Base-by-base conservation (phyloP, 1,140 invertebrate genomes). In the Adelges cooleyi region DNA sequence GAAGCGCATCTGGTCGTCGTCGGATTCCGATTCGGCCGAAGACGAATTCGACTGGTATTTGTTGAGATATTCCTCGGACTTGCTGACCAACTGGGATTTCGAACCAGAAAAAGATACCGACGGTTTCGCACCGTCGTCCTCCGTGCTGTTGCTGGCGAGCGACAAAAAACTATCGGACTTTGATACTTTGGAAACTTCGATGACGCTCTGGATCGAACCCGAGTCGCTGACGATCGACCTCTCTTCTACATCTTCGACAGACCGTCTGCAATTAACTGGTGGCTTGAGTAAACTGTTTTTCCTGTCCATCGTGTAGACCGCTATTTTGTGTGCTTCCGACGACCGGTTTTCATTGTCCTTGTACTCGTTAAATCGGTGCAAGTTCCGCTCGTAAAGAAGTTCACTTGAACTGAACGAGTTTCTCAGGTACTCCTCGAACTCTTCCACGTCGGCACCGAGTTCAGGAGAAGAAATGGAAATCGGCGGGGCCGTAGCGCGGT, bases 381-480 rank as follows among this genome's bases (percentile, higher is more conserved):
- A 87, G 2, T 86, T 85, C 20, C 80, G 79, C 71, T 89, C 87
- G 69, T 89, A 86, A 2, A 91, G 75, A 8, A 90, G 75, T 71
- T 90, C 87, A 0, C 86, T 87, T 0, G 87, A 90, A 71, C 87
- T 90, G 8, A 87, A 84, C 0, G 86, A 86, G 67, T 84, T 80
- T 9, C 86, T 80, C 11, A 86, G 71, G 3, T 77, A 73, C 2
- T 77, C 68, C 2, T 78, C 67, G 42, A 75, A 69, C 52, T 76
- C 73, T 40, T 76, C 73, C 0, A 72, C 69, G 59, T 78, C 80
- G 69, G 84, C 81, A 22, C 74, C 74, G 46, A 90, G 72, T 72
- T 89, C 87, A 0, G 88, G 88, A 2, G 87, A 81, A 1, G 87
- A 90, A 20, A 89, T 75, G 0, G 88, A 91, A 65, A 89, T 80